Evolutionary conservation across 2,797 vertebrate species (phyloP).

Genomic region (Rhinogobio ventralis): DNA sequence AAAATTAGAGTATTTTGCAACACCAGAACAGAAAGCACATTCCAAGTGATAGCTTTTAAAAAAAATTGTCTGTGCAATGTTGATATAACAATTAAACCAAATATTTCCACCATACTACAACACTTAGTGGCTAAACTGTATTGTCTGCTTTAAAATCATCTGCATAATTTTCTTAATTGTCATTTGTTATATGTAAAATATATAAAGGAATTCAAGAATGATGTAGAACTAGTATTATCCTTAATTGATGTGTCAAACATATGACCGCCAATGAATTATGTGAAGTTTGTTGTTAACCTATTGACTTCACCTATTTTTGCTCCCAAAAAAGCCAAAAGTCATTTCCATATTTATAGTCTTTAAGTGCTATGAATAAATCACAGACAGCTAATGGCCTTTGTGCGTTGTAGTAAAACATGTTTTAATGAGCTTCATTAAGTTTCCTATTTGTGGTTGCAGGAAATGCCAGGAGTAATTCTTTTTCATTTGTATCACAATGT

Average conservation of each 20-base stretch:
- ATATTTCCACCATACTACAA: neutral
- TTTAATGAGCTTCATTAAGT: slow-evolving; percentile 78
- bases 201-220: neutral
- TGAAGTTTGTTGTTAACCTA: slow-evolving; percentile 55
- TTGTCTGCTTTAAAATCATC: neutral
- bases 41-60: neutral
- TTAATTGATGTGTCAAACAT: neutral
- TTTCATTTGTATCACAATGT: slow-evolving; percentile 72
- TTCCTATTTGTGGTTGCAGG: slow-evolving; percentile 66
- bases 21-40: no score
- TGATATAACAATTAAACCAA: neutral
- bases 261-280: neutral
- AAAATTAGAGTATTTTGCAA: no score
- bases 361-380: slow-evolving; percentile 76
- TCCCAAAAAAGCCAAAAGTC: slow-evolving; percentile 70
- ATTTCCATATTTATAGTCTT: slow-evolving; percentile 80
- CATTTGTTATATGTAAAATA: neutral
- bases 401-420: slow-evolving; percentile 75
- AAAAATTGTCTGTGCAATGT: neutral
- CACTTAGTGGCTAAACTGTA: neutral
- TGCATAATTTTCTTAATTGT: neutral
- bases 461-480: slow-evolving; percentile 75
- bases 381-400: slow-evolving; percentile 74
- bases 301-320: slow-evolving; percentile 45
- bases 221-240: neutral